Evolutionary conservation across 2,113 vertebrate species (phyloP).

Genomic region (Tautogolabrus adspersus): DNA sequence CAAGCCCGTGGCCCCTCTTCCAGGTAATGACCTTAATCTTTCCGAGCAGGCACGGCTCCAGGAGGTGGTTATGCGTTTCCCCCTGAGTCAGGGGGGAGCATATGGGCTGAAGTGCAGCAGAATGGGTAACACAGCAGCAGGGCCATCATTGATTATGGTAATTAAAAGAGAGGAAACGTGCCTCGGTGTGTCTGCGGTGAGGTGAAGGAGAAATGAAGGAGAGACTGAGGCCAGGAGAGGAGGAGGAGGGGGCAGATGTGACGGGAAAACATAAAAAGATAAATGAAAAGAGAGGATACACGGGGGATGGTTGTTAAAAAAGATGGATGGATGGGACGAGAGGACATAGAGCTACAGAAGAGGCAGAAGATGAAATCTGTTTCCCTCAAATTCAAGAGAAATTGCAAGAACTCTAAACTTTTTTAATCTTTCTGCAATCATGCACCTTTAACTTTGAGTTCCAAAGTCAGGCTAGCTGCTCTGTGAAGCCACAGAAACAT

Average conservation of each 20-base stretch:
- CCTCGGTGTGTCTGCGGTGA: conserved; percentile 23
- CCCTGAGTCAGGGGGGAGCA: conserved; percentile 14
- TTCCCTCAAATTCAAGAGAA: not conserved
- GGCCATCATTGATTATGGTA: conserved; percentile 63
- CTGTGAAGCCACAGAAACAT: not conserved
- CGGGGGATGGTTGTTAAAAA: not conserved
- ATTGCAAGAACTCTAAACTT: not conserved
- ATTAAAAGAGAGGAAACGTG: conserved; percentile 62
- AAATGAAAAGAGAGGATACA: conserved; percentile 2
- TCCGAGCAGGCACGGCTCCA: conserved; percentile 51
- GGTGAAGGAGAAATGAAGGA: conserved; percentile 43
- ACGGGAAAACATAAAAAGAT: conserved; percentile 19
- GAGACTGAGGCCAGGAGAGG: not conserved
- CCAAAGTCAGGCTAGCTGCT: no score
- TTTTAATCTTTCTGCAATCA: not conserved
- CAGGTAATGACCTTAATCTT: conserved; percentile 70
- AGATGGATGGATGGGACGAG: not conserved
- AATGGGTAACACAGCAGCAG: conserved; percentile 15
- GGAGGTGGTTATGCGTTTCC: conserved; percentile 43
- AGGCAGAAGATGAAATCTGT: not conserved
- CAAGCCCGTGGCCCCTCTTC: conserved; percentile 38
- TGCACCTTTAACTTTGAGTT: not conserved
- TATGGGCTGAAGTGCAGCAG: conserved; percentile 16
- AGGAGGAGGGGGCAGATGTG: conserved; percentile 1
- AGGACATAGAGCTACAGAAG: not conserved